Evolutionary conservation across 1,140 invertebrate genomes (phyloP).

Genomic region (Bombus polaris): DNA sequence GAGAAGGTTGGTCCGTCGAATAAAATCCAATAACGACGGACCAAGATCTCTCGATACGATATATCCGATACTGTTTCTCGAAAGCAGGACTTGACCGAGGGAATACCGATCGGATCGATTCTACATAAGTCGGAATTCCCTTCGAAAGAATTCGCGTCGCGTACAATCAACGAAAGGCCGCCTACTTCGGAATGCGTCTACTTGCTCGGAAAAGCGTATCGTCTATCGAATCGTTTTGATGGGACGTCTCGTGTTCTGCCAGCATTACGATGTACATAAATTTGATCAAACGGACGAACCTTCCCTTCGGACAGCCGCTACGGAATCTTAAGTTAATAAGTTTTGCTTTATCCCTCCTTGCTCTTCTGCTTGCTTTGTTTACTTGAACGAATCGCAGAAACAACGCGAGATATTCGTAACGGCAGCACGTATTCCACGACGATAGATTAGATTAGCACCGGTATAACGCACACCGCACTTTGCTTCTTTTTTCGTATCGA

Average conservation of each 20-base stretch:
- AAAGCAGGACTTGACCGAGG: slow-evolving; percentile 14
- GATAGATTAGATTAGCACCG: too few species aligned
- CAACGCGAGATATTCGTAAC: too few species aligned
- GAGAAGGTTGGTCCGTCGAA: slow-evolving; percentile 10
- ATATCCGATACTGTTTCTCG: slow-evolving; percentile 26
- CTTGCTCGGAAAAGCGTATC: slow-evolving; percentile 25
- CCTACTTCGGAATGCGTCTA: slow-evolving; percentile 28
- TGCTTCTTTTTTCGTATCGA: too few species aligned
- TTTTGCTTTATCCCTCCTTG: too few species aligned
- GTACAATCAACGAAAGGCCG: slow-evolving; percentile 43
- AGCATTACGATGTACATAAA: neutral
- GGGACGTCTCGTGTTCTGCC: neutral
- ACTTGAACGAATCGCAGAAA: neutral
- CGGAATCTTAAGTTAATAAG: neutral
- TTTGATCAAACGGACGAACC: neutral
- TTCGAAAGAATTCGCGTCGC: slow-evolving; percentile 46
- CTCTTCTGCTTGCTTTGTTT: neutral
- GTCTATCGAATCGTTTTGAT: slow-evolving; percentile 25
- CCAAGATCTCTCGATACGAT: slow-evolving; percentile 37
- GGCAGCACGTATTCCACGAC: too few species aligned
- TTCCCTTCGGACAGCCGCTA: neutral
- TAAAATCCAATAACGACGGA: slow-evolving; percentile 62
- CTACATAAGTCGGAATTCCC: slow-evolving; percentile 34
- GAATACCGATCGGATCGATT: slow-evolving; percentile 48
- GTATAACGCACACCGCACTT: too few species aligned